These are phyloP conservation scores for Hassar affinis DNA, from an alignment of 2,113 vertebrate species.

Conservation along the genomic window DNA sequence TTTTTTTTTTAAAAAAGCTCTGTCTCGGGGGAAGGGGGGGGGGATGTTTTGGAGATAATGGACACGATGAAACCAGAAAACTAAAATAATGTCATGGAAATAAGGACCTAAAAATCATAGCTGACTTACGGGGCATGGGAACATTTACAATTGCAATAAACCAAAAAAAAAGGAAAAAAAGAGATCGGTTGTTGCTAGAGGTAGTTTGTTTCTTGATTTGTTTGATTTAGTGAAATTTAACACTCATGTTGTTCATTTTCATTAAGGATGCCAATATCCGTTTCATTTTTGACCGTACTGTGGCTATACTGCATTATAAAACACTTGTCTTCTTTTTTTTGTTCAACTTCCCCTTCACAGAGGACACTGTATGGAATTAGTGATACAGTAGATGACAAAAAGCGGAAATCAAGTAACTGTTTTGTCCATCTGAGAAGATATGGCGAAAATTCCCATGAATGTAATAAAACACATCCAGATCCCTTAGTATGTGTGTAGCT, in stretches of 20 bases:
- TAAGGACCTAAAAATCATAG: no score
- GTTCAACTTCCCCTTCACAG: background rate
- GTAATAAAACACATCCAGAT: constrained; percentile 13
- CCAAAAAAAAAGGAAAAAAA: no score
- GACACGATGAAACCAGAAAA: no score
- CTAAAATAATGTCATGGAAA: no score
- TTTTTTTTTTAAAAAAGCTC: no score
- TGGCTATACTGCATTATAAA: constrained; percentile 19
- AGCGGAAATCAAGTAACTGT: background rate
- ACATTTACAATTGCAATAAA: no score
- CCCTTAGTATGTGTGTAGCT: background rate
- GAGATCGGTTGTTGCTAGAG: background rate
- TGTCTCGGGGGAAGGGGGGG: no score
- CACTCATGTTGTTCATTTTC: background rate
- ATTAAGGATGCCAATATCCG: background rate
- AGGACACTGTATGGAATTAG: background rate
- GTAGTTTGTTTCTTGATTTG: background rate
- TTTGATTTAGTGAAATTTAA: background rate
- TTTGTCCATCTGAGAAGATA: constrained; percentile 3
- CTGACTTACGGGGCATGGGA: no score
- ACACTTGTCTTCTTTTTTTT: background rate
- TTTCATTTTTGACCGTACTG: background rate
- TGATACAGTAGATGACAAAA: background rate
- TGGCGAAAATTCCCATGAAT: background rate
- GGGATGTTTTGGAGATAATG: no score